Base-by-base conservation (phyloP, 2,113 vertebrate genomes). In the Cyanoramphus novaezelandiae region DNA sequence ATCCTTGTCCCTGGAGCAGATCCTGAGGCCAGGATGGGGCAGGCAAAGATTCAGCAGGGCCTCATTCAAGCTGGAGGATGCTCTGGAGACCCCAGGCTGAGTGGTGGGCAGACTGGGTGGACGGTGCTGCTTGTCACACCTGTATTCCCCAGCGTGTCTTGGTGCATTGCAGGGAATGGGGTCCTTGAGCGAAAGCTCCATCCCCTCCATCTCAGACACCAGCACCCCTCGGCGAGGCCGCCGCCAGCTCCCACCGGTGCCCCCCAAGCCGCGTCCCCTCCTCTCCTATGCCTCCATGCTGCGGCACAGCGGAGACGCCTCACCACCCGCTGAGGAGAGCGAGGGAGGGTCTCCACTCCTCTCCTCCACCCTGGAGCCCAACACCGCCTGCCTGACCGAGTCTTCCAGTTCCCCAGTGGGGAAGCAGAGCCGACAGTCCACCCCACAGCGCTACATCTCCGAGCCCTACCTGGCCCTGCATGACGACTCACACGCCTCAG, bases 391-490 rank as follows among this genome's bases (percentile, higher is more conserved):
- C 86, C 88, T 96, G 97, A 95, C 96, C 25, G 98, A 98, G 95
- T 97, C 98, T 93, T 98, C 98, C 97, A 95, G 95, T 88, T 88
- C 96, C 50, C 96, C 97, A 7, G 96, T 75, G 49, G 77, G 83
- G n/a, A 96, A 96, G 92, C 98, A 97, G 97, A 97, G 97, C 96
- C 98, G 98, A 74, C 97, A 97, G 24, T 97, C 98, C 15, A 99
- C 99, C 63, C 99, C 99, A 2, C 99, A 99, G 71, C 99, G 98
- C 75, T 99, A 99, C 98, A 99, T 99, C 97, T 99, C 99, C 0
- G 99, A 99, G 98, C 99, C 99, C 76, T 99, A 99, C 97, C 98
- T 99, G 97, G 98, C 98, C 11, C 98, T 98, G 95, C 99, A 99
- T 14, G 98, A 99, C 91, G 99, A 99, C 92, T 97, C 98, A 74